Percentiles rank a stretch among this genome's conserved stretches.
Conservation (phyloP, 35 echinoderm and acorn worm genomes). For the Acanthaster planci region DNA sequence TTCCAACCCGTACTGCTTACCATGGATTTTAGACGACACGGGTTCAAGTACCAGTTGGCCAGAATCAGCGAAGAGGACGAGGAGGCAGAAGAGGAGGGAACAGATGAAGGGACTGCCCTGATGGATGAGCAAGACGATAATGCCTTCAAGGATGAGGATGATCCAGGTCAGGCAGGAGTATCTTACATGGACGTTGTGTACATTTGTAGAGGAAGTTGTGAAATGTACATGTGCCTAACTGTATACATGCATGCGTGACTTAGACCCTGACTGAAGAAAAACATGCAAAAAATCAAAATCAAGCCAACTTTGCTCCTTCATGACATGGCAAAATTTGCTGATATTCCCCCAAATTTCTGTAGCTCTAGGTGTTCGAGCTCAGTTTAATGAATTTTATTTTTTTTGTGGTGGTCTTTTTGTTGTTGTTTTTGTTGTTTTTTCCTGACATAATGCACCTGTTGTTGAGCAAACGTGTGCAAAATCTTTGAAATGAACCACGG, state of each 20-base stretch:
- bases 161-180: not conserved
- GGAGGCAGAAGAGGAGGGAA: not conserved
- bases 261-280: not conserved
- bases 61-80: conserved; percentile 19
- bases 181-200: not conserved
- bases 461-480: too few species aligned
- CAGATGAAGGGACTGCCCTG: not conserved
- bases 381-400: too few species aligned
- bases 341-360: too few species aligned
- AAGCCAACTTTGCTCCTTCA: too few species aligned
- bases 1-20: not conserved
- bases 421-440: too few species aligned
- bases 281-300: too few species aligned
- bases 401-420: too few species aligned
- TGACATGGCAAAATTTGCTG: too few species aligned
- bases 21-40: conserved; percentile 3
- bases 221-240: not conserved
- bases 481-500: too few species aligned
- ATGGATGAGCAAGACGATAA: not conserved
- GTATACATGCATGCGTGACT: not conserved
- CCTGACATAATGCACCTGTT: too few species aligned
- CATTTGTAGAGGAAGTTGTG: not conserved
- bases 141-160: not conserved
- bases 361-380: too few species aligned
- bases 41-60: not conserved